Evolutionary conservation across 2,888 invertebrate genomes (phyloP), one percentile per base, ranked within the genome.

Genomic region (Mesoligia furuncula): DNA sequence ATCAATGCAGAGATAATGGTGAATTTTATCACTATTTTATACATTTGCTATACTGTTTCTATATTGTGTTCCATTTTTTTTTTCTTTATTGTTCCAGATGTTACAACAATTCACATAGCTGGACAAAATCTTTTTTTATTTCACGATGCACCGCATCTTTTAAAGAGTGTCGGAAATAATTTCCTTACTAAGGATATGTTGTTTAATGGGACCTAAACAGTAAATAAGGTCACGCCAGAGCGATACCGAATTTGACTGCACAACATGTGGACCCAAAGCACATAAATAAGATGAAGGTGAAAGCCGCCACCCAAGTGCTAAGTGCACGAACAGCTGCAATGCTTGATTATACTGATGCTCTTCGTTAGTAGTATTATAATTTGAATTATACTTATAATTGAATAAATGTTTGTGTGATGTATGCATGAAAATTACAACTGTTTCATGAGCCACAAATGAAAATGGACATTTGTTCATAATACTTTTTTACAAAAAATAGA

Each of bases 211-310:
- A 68, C 8, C 4, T 68, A 15, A 51, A 17, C 31, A 73, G 39
- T 27, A 77, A 73, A 20, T 61, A 54, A 24, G 73, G 80, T 1
- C 77, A 80, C 45, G 73, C 80, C 1, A 73, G 61, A 54, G 70
- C 59, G 4, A 39, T 73, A 7, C 68, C 68, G 24, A 79, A 79
- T 73, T 59, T 78, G 27, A 78, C 75, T 24, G 69, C 68, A 7
- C 65, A 73, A 5, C 79, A 79, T 69, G 65, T 65, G 42, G 65
- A 27, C 17, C n/a, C 42, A 64, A 64, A 64, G 24, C 64, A 64
- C 20, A 64, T 64, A 9, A 66, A 11, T 20, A 67, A 48, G 48
- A 67, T 67, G 13, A 67, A 67, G 20, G 24, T 36, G 24, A 36
- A n/a, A 68, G 51, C 24, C 15, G 68, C 51, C 24, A 51, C 68